Percentiles rank a stretch among this genome's conserved stretches.
These are phyloP conservation scores for Noctua janthina DNA, from an alignment of 2,888 invertebrate genomes.

Conservation along the genomic window DNA sequence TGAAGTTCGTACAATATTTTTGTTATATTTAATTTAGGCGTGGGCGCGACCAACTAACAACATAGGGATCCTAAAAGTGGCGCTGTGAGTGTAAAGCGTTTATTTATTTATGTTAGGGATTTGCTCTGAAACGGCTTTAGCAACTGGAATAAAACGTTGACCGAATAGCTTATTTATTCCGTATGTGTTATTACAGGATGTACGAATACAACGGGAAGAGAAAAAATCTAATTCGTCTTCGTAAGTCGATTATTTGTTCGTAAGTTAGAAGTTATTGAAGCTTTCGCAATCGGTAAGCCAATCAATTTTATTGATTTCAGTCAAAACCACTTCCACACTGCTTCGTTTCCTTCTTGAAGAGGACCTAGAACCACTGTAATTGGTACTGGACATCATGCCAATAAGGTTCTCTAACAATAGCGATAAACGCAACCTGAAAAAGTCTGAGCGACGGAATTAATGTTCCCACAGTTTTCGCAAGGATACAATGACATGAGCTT, in stretches of 20 bases:
- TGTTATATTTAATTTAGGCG: conserved; percentile 40
- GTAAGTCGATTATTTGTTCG: neutral
- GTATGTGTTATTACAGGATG: conserved; percentile 19
- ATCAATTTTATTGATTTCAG: neutral
- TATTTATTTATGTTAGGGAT: conserved; percentile 49
- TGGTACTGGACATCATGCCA: neutral
- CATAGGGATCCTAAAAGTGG: conserved; percentile 4
- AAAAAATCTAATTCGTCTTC: conserved; percentile 1
- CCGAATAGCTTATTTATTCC: conserved; percentile 32
- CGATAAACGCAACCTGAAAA: no score
- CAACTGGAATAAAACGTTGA: conserved; percentile 40
- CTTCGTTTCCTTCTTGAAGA: neutral
- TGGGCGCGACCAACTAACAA: conserved; percentile 26
- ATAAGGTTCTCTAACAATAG: neutral
- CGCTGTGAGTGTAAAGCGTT: conserved; percentile 31
- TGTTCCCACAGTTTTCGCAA: conserved; percentile 7
- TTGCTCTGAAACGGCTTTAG: conserved; percentile 38
- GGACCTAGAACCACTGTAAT: neutral
- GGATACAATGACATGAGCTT: conserved; percentile 1
- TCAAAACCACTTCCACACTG: neutral
- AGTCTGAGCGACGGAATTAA: neutral
- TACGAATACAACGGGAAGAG: neutral
- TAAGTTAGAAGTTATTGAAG: neutral
- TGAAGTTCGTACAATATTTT: conserved; percentile 19
- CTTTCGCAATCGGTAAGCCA: neutral